phyloP scores from a whole-genome alignment of 2,888 invertebrate genomes.

The Hydroisotoma schaefferi region DNA sequence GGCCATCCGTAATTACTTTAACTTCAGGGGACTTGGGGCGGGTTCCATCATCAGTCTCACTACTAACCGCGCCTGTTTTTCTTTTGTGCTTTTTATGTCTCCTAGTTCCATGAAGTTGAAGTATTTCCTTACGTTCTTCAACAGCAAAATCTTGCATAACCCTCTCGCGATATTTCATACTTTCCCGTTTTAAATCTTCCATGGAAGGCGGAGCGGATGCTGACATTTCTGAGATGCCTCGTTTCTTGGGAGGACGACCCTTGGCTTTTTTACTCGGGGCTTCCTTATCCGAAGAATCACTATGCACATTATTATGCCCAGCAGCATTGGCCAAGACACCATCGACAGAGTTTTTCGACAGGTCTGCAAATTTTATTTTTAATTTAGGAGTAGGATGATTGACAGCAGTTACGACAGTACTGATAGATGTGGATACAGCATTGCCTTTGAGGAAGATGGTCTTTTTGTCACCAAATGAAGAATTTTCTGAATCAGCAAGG shows the following conservation, averaged over 20 bases:
- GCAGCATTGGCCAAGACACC: neutral
- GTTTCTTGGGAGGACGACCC: conserved; percentile 75
- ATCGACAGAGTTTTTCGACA: conserved; percentile 13
- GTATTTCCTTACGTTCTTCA: conserved; percentile 58
- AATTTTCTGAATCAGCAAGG: conserved; percentile 37
- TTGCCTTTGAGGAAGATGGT: neutral
- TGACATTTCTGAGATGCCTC: conserved; percentile 50
- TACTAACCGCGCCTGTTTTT: conserved; percentile 59
- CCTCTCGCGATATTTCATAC: conserved; percentile 79
- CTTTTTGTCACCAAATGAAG: conserved; percentile 4
- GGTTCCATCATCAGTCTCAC: conserved; percentile 49
- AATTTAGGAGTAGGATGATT: conserved; percentile 49
- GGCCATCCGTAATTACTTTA: conserved; percentile 42
- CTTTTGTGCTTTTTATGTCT: conserved; percentile 50
- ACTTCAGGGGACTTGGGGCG: conserved; percentile 41
- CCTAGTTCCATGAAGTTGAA: conserved; percentile 37
- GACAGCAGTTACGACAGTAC: conserved; percentile 37
- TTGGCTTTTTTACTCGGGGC: conserved; percentile 50
- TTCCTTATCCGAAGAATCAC: conserved; percentile 46
- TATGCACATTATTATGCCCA: conserved; percentile 26
- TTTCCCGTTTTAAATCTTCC: conserved; percentile 76
- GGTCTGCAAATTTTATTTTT: conserved; percentile 48
- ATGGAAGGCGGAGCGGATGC: conserved; percentile 59
- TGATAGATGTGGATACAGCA: conserved; percentile 19
- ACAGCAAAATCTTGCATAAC: conserved; percentile 80